Evolutionary conservation across 1,140 invertebrate species (phyloP).

Genomic region (Drosophila azteca): DNA sequence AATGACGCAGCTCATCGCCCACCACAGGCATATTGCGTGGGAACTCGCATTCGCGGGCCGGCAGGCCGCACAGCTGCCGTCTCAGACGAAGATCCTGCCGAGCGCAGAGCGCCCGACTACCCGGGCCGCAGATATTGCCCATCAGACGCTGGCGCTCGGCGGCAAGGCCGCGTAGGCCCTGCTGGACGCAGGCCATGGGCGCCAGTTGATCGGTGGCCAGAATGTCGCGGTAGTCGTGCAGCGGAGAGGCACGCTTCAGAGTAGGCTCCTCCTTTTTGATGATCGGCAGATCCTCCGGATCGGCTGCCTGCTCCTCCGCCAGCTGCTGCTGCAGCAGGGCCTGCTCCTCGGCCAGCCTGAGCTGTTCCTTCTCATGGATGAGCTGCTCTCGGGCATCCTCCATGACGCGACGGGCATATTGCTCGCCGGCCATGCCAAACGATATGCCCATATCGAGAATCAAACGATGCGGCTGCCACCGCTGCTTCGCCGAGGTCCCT

Average conservation of each 20-base stretch:
- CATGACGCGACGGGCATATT: conserved; percentile 86
- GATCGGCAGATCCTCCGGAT: too few relatives aligned
- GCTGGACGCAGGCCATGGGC: conserved; percentile 87
- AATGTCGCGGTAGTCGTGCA: conserved; percentile 60
- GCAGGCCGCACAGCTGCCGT: conserved; percentile 87
- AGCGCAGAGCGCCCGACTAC: conserved; percentile 86
- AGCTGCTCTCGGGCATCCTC: conserved; percentile 66
- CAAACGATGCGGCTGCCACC: conserved; percentile 90
- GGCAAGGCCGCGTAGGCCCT: conserved; percentile 83
- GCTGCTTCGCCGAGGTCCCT: conserved; percentile 86
- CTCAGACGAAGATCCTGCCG: conserved; percentile 87
- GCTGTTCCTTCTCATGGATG: conserved; percentile 51
- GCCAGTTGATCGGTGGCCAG: conserved; percentile 72
- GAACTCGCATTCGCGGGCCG: conserved; percentile 84
- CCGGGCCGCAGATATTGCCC: conserved; percentile 84
- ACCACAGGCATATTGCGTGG: conserved; percentile 59
- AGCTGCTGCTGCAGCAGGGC: conserved; percentile 18
- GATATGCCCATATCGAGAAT: conserved; percentile 90
- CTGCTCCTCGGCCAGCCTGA: conserved; percentile 25
- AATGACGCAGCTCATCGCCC: conserved; percentile 58
- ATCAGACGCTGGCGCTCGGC: conserved; percentile 84
- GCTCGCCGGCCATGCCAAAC: conserved; percentile 87
- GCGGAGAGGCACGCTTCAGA: conserved; percentile 13
- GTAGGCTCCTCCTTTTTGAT: neutral
- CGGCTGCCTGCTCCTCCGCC: conserved; percentile 3